Base-by-base conservation (phyloP, 92 coral and sea anemone genomes). In the Epizoanthus illoricatus region DNA sequence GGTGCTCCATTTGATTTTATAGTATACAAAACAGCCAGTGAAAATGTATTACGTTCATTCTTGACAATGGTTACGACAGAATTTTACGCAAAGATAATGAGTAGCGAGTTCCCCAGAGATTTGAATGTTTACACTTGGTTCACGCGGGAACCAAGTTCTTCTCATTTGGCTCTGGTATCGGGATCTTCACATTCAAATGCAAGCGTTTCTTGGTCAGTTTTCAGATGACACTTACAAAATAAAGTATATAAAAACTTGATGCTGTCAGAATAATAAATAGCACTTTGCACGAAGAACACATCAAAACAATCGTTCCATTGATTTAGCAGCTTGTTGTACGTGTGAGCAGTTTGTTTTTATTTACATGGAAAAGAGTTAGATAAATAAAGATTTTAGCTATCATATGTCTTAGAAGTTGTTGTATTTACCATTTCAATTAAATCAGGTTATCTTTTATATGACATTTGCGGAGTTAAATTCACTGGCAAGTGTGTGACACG, bases 111-210 rank as follows among this genome's bases (percentile, higher is more conserved):
- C 80, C 80, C 80, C 40, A 58, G 68, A 45, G 80, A 52, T 75
- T 75, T 61, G 5, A 75, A 75, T 75, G 80, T 75, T 75, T 75
- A 75, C 80, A 56, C 45, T 40, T 52, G 56, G 7, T 75, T 58
- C 61, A 75, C 68, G 66, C 49, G 41, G 56, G 40, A 52, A 21
- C 21, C 59, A 59, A 28, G 57, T 59, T 75, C 59, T 24, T 57
- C 42, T 52, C 63, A 52, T 13, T 7, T 52, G 56, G 56, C 12
- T 52, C 56, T 52, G 56, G 56, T 52, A 52, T 52, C 56, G 56
- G 56, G 15, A 49, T 49, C 56, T 49, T 13, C 56, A 49, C 15
- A 8, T 49, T 49, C 56, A 49, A 43, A 49, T 49, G 56, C 56
- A 5, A 49, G 56, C 12, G 17, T 68, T 68, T 68, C 49, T 43